A percentile compares a stretch with the other conserved stretches of the same genome.
Evolutionary conservation across 2,888 invertebrate species (phyloP).

Genomic region (Nephrotoma guestfalica): DNA sequence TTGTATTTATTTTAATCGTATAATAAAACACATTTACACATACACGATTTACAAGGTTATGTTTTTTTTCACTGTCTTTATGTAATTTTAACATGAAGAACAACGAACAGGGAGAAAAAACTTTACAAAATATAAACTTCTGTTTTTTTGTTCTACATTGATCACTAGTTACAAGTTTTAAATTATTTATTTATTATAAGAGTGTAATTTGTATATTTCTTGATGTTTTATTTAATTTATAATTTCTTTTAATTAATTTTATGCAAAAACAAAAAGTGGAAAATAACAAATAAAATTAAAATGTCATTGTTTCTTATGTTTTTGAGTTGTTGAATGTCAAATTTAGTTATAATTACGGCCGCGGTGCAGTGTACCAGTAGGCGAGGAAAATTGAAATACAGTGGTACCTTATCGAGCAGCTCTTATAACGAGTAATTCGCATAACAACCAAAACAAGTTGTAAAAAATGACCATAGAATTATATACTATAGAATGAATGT

Average conservation of each 20-base stretch:
- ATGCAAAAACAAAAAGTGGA: background rate
- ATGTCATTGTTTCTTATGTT: background rate
- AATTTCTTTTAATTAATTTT: background rate
- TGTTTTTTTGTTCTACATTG: background rate
- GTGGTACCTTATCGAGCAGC: too few relatives aligned
- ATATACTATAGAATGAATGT: too few relatives aligned
- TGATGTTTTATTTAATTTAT: background rate
- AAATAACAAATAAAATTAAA: background rate
- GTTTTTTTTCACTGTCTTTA: background rate
- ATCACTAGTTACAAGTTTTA: background rate
- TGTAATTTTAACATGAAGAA: background rate
- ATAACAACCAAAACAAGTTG: too few relatives aligned
- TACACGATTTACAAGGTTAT: background rate
- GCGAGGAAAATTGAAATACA: background rate
- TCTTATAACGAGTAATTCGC: too few relatives aligned
- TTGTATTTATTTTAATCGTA: background rate
- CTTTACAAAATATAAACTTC: background rate
- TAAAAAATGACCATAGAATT: too few relatives aligned
- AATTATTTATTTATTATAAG: background rate
- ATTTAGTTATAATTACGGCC: background rate
- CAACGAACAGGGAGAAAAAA: background rate
- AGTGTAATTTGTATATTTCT: background rate
- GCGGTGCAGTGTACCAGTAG: background rate
- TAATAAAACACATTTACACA: background rate
- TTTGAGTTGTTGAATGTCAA: background rate